Evolutionary conservation across 92 coral and sea anemone species (phyloP).

Genomic region (Actinostola sp.): DNA sequence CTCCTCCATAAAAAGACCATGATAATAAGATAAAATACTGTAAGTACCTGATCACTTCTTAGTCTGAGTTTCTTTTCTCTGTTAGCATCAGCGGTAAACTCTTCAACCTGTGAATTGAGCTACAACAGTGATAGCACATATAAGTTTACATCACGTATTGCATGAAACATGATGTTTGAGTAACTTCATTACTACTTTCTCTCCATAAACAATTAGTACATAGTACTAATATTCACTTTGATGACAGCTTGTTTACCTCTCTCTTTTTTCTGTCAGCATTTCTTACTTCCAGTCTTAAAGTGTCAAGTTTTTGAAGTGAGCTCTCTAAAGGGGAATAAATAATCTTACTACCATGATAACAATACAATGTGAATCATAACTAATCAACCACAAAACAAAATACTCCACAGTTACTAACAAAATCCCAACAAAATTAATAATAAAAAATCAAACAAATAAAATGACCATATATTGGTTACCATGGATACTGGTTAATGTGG

Average conservation of each 20-base stretch:
- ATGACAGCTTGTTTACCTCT: constrained; percentile 63
- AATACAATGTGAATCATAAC: too few species aligned
- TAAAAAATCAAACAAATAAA: too few species aligned
- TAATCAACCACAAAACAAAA: not conserved
- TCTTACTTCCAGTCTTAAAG: constrained; percentile 80
- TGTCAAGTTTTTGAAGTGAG: constrained; percentile 86
- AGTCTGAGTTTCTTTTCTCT: constrained; percentile 89
- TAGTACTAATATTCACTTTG: too few species aligned
- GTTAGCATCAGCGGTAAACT: constrained; percentile 88
- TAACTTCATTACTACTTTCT: not conserved
- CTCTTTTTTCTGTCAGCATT: constrained; percentile 92
- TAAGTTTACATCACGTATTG: not conserved
- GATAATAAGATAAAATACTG: not conserved
- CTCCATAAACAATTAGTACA: too few species aligned
- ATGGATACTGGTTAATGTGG: too few species aligned
- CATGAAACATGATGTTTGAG: not conserved
- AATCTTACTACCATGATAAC: not conserved
- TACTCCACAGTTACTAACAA: too few species aligned
- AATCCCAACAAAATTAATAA: too few species aligned
- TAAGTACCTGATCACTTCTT: constrained; percentile 90
- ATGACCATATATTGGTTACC: too few species aligned
- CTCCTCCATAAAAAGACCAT: not conserved
- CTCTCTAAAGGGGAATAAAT: constrained; percentile 56
- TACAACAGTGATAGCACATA: constrained; percentile 5
- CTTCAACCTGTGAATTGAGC: constrained; percentile 88